Percentiles rank a stretch among this genome's conserved stretches.
These are phyloP conservation scores for Urocolius indicus DNA, from an alignment of 2,113 vertebrate genomes.

Conservation along the genomic window DNA sequence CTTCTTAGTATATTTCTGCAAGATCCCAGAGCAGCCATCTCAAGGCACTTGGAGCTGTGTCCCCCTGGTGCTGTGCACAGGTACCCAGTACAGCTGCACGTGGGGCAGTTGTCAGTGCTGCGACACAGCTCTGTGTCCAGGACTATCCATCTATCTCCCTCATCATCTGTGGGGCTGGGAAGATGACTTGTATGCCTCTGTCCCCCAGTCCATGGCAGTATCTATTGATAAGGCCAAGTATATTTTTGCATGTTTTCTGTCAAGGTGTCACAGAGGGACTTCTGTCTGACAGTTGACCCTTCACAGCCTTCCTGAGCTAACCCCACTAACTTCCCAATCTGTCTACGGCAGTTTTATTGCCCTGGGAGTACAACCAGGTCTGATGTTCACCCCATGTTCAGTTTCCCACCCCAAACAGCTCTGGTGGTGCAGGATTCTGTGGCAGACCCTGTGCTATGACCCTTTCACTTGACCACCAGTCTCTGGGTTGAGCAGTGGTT, in stretches of 20 bases:
- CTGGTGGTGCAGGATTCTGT: accelerated
- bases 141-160: accelerated
- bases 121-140: accelerated
- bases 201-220: not conserved
- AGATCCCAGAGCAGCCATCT: not conserved
- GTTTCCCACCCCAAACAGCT: accelerated
- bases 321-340: not conserved
- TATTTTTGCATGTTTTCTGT: not conserved
- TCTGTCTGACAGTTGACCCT: not conserved
- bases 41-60: not conserved
- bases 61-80: not conserved
- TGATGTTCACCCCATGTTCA: not conserved
- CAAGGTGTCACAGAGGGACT: not conserved
- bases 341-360: not conserved
- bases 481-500: not conserved
- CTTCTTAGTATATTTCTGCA: not conserved
- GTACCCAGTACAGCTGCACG: not conserved
- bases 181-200: accelerated
- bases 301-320: not conserved
- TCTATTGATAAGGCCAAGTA: not conserved
- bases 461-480: not conserved
- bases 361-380: not conserved
- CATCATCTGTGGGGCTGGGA: accelerated
- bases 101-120: not conserved
- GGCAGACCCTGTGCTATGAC: not conserved